Evolutionary conservation across 2,888 invertebrate species (phyloP), one percentile per base, ranked within the genome.

Genomic region (Athalia rosae): DNA sequence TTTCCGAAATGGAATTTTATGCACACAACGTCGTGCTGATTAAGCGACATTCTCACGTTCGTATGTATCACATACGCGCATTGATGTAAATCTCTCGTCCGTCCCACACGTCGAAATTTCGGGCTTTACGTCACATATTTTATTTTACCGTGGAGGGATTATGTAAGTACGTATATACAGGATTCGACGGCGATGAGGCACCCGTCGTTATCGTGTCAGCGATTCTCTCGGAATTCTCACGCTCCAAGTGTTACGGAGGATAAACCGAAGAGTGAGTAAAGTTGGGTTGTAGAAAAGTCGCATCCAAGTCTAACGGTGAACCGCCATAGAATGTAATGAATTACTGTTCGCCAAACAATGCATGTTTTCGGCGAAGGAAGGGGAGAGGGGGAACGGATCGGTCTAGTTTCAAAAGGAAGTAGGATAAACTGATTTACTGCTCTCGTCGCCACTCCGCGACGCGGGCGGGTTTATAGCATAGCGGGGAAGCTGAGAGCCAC

Each of bases 341-440:
- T 87, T 86, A 85, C 85, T 85, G 84, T 87, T 85, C 82, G 84
- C 81, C 82, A 83, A 86, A 86, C 84, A 86, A 86, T 86, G 81
- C 82, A 28, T 28, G 28, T 28, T 28, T 28, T 28, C n/a, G 28
- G 28, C 28, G 28, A 28, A 28, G 28, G 28, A 28, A 28, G 28
- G 28, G 28, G 2, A 28, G 28, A 79, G 78, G 64, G 78, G 79
- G n/a, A n/a, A n/a, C n/a, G 80, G 78, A 81, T 81, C 80, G 79
- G 76, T 83, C 80, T 78, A 80, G 78, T 79, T 82, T 78, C 81
- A 77, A 79, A 78, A 78, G 82, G 80, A 82, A 81, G 82, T 77
- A 77, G 80, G 82, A 83, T 82, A 77, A 82, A 83, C 83, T 83
- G 83, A 86, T 85, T 86, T 86, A 83, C 81, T 81, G 81, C 79